A percentile compares a stretch with the other conserved stretches of the same genome.
These are phyloP conservation scores for Molorchus minor DNA, from an alignment of 2,888 invertebrate species.

Conservation along the genomic window DNA sequence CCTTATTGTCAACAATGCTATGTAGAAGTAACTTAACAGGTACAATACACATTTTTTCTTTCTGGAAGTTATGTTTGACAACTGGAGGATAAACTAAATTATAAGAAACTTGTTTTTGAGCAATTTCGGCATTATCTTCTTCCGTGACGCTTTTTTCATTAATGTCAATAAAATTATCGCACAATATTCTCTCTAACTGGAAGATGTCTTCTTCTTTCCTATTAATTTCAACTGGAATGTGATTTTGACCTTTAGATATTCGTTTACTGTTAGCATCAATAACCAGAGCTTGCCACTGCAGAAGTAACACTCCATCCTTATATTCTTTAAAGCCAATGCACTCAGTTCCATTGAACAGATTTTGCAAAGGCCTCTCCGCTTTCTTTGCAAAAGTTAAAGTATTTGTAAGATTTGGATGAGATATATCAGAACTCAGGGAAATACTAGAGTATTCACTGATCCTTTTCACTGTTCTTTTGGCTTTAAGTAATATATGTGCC, in stretches of 20 bases:
- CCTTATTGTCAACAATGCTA: slow-evolving; percentile 69
- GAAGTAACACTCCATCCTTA: slow-evolving; percentile 55
- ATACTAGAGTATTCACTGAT: slow-evolving; percentile 58
- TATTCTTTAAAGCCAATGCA: slow-evolving; percentile 42
- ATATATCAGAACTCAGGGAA: slow-evolving; percentile 49
- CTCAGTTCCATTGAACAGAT: slow-evolving; percentile 51
- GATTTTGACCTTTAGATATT: slow-evolving; percentile 75
- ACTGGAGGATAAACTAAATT: slow-evolving; percentile 68
- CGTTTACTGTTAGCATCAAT: slow-evolving; percentile 66
- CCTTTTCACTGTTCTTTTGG: slow-evolving; percentile 54
- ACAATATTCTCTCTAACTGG: slow-evolving; percentile 42
- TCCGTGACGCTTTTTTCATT: slow-evolving; percentile 38
- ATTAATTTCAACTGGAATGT: slow-evolving; percentile 69
- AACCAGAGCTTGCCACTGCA: slow-evolving; percentile 59
- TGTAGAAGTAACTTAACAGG: slow-evolving; percentile 74
- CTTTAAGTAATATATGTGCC: slow-evolving; percentile 65
- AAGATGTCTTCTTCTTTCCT: slow-evolving; percentile 62
- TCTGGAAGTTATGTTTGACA: slow-evolving; percentile 71
- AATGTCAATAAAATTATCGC: slow-evolving; percentile 41
- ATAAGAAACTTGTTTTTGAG: slow-evolving; percentile 65
- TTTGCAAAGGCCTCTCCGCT: slow-evolving; percentile 50
- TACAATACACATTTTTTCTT: slow-evolving; percentile 71
- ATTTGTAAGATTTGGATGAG: slow-evolving; percentile 49
- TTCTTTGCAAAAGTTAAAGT: slow-evolving; percentile 65
- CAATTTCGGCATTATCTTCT: slow-evolving; percentile 38